A percentile compares a stretch with the other conserved stretches of the same genome.
Conservation (phyloP, 1,140 invertebrate genomes). For the Drosophila paulistorum region DNA sequence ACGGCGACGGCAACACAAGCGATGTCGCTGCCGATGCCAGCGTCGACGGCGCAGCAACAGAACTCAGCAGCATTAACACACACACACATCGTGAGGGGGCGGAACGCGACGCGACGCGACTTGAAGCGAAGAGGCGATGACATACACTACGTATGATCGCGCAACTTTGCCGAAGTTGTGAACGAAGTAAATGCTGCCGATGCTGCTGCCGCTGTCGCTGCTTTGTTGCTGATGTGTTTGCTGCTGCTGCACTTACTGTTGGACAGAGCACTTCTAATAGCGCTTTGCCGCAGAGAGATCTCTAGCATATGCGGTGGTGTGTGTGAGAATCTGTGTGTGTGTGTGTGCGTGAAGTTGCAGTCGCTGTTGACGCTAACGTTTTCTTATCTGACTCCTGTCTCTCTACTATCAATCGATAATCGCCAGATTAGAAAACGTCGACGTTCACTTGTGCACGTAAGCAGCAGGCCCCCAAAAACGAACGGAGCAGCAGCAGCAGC, state of each 20-base stretch:
- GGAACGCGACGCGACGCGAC: constrained; percentile 46
- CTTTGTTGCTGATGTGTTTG: background rate
- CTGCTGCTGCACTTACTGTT: constrained; percentile 4
- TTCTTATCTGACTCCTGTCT: constrained; percentile 43
- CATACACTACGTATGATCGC: constrained; percentile 15
- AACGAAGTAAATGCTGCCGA: constrained; percentile 22
- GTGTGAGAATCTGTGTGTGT: constrained; percentile 3
- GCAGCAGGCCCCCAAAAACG: constrained; percentile 50
- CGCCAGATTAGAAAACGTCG: constrained; percentile 74
- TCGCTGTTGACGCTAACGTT: constrained; percentile 33
- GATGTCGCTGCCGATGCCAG: constrained; percentile 6
- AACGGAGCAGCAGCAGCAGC: constrained; percentile 44
- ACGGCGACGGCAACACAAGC: constrained; percentile 29
- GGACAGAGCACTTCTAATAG: constrained; percentile 8
- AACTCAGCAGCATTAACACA: background rate
- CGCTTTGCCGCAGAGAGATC: constrained; percentile 28
- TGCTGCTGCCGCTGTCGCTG: constrained; percentile 26
- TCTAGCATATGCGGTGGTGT: constrained; percentile 6
- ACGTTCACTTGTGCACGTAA: constrained; percentile 77
- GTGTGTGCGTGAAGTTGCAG: constrained; percentile 26
- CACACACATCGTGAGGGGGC: constrained; percentile 16
- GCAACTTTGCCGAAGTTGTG: constrained; percentile 18
- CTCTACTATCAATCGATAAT: constrained; percentile 71
- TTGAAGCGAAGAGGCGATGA: constrained; percentile 41
- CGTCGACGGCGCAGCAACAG: constrained; percentile 36